These are phyloP conservation scores for Aphelinus atriplicis DNA, from an alignment of 1,140 invertebrate genomes.

Conservation along the genomic window DNA sequence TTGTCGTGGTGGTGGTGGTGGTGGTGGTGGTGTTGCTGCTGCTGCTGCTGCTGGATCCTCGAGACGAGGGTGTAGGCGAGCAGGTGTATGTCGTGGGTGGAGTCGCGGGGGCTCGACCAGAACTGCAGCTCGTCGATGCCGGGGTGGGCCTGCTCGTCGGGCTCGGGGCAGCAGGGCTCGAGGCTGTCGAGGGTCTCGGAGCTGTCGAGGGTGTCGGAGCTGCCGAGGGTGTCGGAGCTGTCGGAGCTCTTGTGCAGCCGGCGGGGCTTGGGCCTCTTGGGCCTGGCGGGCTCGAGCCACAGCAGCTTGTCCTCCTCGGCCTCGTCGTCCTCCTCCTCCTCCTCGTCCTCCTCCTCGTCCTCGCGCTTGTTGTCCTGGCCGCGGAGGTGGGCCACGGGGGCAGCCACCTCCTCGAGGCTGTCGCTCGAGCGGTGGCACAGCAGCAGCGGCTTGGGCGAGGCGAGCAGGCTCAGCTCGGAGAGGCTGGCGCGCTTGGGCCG, in stretches of 20 bases:
- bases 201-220: slow-evolving; percentile 62
- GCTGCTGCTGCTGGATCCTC: slow-evolving; percentile 54
- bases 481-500: slow-evolving; percentile 55
- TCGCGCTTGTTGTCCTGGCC: slow-evolving; percentile 60
- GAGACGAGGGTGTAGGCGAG: slow-evolving; percentile 59
- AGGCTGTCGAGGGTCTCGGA: slow-evolving; percentile 63
- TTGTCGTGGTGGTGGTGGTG: slow-evolving; percentile 45
- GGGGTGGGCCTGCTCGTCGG: not conserved
- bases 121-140: not conserved
- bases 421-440: slow-evolving; percentile 54
- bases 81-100: slow-evolving; percentile 60
- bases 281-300: not conserved
- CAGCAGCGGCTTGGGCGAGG: not conserved
- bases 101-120: slow-evolving; percentile 38
- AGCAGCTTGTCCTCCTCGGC: slow-evolving; percentile 1
- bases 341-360: slow-evolving; percentile 55
- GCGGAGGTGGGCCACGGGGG: slow-evolving; percentile 38
- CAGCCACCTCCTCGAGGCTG: slow-evolving; percentile 54
- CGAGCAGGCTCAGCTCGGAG: slow-evolving; percentile 58
- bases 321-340: slow-evolving; percentile 44
- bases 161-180: slow-evolving; percentile 40
- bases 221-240: slow-evolving; percentile 60
- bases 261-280: slow-evolving; percentile 12
- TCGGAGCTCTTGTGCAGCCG: slow-evolving; percentile 63
- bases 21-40: slow-evolving; percentile 46